Base-by-base conservation (phyloP, 2,113 vertebrate genomes). In the Micronycteris hirsuta region DNA sequence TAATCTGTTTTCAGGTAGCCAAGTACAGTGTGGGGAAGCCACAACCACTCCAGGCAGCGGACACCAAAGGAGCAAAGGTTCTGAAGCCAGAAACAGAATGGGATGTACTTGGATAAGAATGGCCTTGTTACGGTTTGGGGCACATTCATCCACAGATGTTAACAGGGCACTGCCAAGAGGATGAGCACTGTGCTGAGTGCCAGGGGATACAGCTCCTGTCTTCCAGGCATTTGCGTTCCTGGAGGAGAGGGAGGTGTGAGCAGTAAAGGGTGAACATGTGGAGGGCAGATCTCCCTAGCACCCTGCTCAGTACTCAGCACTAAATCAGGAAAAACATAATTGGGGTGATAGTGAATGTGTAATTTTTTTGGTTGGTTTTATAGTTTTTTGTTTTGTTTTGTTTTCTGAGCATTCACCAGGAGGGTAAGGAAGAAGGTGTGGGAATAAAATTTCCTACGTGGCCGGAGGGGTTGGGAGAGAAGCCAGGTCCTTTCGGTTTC, bases 1-100 rank as follows among this genome's bases (percentile, higher is more conserved):
- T 73, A 87, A 38, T 94, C 58, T 76, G n/a, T 89, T 89, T 87
- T 95, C 52, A 87, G 33, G 43, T 71, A 93, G 67, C 83, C 80
- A 88, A 26, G 77, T 81, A 17, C 85, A 71, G 33, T 16, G 33
- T 0, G 61, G 41, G 19, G n/a, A 73, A 67, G 43, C 8, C 87
- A 85, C 22, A 49, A 45, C 14, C 77, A 86, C 12, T 58, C 33
- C 24, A 77, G 81, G 65, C 13, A 84, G 81, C 56, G 16, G 67
- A 41, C 36, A 63, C 71, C n/a, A 65, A 1, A 70, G 12, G 38
- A 91, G 45, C 12, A 49, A 82, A 91, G 74, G 70, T 41, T 70
- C 58, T 89, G 67, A 89, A 82, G 76, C 33, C 36, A 84, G 74
- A 74, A 68, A 63, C 33, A 92, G n/a, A 65, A 88, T 43, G 54